Conservation (phyloP, 2,113 vertebrate genomes). For the Megaleporinus macrocephalus region DNA sequence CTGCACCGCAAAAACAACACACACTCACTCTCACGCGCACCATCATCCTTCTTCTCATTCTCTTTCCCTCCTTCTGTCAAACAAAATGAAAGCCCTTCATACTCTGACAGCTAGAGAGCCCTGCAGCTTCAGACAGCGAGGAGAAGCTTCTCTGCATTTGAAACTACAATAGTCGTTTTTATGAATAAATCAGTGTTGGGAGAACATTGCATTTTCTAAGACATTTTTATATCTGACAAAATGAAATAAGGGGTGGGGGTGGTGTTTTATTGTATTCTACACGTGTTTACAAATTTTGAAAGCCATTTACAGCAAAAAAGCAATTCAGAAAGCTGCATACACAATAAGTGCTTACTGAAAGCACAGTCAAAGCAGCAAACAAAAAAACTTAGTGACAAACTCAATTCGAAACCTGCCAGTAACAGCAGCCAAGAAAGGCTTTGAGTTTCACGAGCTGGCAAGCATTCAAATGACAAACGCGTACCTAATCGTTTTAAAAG, state of each 20-base stretch:
- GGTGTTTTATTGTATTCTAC: slow-evolving; percentile 15
- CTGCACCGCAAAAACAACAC: slow-evolving; percentile 30
- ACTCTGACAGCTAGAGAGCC: slow-evolving; percentile 87
- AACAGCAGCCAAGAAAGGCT: slow-evolving; percentile 58
- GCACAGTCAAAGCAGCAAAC: slow-evolving; percentile 15
- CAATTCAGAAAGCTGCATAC: slow-evolving; percentile 15
- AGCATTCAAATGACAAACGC: slow-evolving; percentile 79
- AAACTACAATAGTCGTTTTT: slow-evolving; percentile 63
- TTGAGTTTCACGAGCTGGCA: slow-evolving; percentile 70
- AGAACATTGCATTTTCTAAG: slow-evolving; percentile 37
- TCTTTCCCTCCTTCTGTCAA: slow-evolving; percentile 76
- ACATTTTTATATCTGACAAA: slow-evolving; percentile 42
- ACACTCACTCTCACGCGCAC: slow-evolving; percentile 57
- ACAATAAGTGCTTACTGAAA: slow-evolving; percentile 19
- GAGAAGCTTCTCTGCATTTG: slow-evolving; percentile 68
- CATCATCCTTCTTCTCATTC: slow-evolving; percentile 61
- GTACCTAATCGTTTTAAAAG: slow-evolving; percentile 83
- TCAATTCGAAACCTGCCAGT: slow-evolving; percentile 19
- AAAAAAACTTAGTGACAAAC: slow-evolving; percentile 21
- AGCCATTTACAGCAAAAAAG: slow-evolving; percentile 24
- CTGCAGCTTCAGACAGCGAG: slow-evolving; percentile 44
- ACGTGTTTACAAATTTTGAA: slow-evolving; percentile 33
- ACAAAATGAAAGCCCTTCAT: slow-evolving; percentile 86
- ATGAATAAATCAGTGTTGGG: slow-evolving; percentile 42
- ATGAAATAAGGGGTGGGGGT: slow-evolving; percentile 31